These are phyloP conservation scores for Coreius guichenoti DNA, from an alignment of 2,797 vertebrate genomes.

Conservation along the genomic window DNA sequence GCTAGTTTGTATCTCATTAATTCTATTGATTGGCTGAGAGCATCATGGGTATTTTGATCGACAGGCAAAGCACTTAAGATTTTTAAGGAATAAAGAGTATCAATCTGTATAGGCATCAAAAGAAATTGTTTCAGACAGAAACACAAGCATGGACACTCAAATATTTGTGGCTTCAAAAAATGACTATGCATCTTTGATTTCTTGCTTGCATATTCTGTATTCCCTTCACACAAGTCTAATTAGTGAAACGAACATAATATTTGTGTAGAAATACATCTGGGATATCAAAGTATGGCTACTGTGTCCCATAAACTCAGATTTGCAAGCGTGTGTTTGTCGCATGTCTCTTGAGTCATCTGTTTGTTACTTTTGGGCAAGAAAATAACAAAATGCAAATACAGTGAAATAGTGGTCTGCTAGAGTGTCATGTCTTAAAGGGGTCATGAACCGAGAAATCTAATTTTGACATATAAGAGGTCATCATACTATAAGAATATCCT, in stretches of 20 bases:
- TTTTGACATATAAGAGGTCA: too few relatives aligned
- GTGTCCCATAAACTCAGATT: slow-evolving; percentile 33
- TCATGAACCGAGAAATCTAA: too few relatives aligned
- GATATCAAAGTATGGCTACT: slow-evolving; percentile 50
- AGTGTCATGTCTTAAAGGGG: background rate
- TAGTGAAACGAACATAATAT: slow-evolving; percentile 55
- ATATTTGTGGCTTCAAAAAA: slow-evolving; percentile 30
- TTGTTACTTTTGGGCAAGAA: slow-evolving; percentile 37
- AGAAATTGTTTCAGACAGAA: slow-evolving; percentile 3
- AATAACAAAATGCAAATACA: slow-evolving; percentile 46
- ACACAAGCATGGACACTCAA: background rate
- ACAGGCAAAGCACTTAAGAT: slow-evolving; percentile 19
- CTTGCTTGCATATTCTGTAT: slow-evolving; percentile 23
- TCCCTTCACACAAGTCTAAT: slow-evolving; percentile 50
- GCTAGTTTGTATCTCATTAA: slow-evolving; percentile 73
- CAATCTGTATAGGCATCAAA: slow-evolving; percentile 6
- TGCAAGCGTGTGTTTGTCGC: slow-evolving; percentile 16
- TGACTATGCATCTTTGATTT: slow-evolving; percentile 36
- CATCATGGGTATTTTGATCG: slow-evolving; percentile 22
- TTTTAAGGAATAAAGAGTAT: slow-evolving; percentile 9
- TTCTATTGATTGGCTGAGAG: slow-evolving; percentile 71
- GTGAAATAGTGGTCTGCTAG: background rate
- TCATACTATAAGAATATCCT: too few relatives aligned
- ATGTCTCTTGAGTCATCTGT: slow-evolving; percentile 23
- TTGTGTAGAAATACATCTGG: slow-evolving; percentile 50